A percentile compares a stretch with the other conserved stretches of the same genome.
phyloP scores from a whole-genome alignment of 2,888 invertebrate genomes.

The Neoascia interrupta region DNA sequence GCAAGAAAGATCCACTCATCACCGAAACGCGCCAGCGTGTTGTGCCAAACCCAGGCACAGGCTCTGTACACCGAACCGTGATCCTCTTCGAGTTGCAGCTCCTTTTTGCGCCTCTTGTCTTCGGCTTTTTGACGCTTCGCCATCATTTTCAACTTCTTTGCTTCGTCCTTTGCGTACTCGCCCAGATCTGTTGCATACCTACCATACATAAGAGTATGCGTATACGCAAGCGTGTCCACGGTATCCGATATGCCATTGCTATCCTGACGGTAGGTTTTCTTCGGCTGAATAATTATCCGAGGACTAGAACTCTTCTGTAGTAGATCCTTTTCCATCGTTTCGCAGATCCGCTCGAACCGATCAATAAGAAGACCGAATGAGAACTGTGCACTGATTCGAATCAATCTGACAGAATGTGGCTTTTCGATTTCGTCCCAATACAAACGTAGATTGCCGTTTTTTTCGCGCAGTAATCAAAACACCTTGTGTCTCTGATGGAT shows the following conservation, averaged over 20 bases:
- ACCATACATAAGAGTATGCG: constrained; percentile 79
- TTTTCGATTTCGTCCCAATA: neutral
- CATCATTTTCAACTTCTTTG: constrained; percentile 87
- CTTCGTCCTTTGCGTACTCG: constrained; percentile 95
- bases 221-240: constrained; percentile 75
- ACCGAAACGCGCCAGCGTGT: constrained; percentile 92
- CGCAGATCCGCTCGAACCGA: neutral
- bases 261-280: neutral
- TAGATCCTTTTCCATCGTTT: constrained; percentile 36
- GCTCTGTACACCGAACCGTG: constrained; percentile 80
- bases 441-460: neutral
- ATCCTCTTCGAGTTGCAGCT: constrained; percentile 80
- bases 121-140: constrained; percentile 86
- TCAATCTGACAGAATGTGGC: constrained; percentile 4
- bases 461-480: neutral
- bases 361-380: constrained; percentile 8
- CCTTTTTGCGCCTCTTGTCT: constrained; percentile 85
- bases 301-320: constrained; percentile 5
- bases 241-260: constrained; percentile 69
- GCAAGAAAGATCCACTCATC: constrained; percentile 99
- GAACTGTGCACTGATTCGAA: constrained; percentile 28
- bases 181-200: constrained; percentile 91
- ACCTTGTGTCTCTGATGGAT: constrained; percentile 10
- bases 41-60: constrained; percentile 88
- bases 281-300: constrained; percentile 10